Evolutionary conservation across 2,888 invertebrate species (phyloP).

Genomic region (Lasius fuliginosus): DNA sequence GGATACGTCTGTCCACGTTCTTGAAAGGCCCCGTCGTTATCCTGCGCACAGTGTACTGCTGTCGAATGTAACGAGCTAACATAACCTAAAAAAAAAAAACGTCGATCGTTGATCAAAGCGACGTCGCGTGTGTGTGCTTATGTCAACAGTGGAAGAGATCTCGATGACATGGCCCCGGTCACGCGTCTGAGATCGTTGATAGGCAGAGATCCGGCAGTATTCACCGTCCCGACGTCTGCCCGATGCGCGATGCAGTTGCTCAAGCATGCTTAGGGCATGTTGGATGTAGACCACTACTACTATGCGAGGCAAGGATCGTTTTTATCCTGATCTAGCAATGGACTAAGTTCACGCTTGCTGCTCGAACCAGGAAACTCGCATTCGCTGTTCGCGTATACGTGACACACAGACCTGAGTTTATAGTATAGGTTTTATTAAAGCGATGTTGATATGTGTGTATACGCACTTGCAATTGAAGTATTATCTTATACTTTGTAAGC

Average conservation of each 20-base stretch:
- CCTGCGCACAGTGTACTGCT: constrained; percentile 66
- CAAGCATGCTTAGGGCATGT: constrained; percentile 68
- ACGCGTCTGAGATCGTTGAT: constrained; percentile 49
- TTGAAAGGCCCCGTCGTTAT: constrained; percentile 53
- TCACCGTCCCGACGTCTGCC: constrained; percentile 37
- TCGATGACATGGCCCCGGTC: constrained; percentile 69
- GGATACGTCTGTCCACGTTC: constrained; percentile 47
- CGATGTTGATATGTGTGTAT: constrained; percentile 25
- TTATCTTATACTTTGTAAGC: constrained; percentile 59
- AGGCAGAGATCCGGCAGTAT: constrained; percentile 45
- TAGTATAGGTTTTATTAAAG: constrained; percentile 63
- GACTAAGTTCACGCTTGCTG: constrained; percentile 76
- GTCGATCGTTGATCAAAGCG: constrained; percentile 68
- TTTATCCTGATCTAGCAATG: constrained; percentile 71
- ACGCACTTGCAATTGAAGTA: constrained; percentile 55
- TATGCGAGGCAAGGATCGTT: constrained; percentile 78
- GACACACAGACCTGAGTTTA: constrained; percentile 30
- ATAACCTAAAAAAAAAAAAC: constrained; percentile 75
- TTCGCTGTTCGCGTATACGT: constrained; percentile 39
- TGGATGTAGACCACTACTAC: constrained; percentile 69
- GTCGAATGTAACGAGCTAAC: constrained; percentile 70
- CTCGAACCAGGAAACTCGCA: constrained; percentile 67
- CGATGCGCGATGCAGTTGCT: constrained; percentile 50
- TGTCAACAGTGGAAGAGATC: constrained; percentile 71
- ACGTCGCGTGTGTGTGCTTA: constrained; percentile 62